Evolutionary conservation across 92 coral and sea anemone genomes (phyloP).

Genomic region (Palythoa caribaeorum): DNA sequence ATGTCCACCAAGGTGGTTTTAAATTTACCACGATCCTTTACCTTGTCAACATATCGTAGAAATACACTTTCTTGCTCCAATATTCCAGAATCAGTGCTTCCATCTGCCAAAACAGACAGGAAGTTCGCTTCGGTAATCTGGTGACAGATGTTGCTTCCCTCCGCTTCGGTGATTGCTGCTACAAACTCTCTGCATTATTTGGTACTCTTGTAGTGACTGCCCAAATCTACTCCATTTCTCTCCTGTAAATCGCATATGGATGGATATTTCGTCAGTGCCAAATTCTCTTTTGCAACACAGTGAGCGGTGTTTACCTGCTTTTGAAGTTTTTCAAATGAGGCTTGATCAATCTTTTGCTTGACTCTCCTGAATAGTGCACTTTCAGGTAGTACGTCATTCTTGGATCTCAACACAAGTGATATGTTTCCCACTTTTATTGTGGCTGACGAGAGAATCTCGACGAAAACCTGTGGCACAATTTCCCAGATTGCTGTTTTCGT

Average conservation of each 20-base stretch:
- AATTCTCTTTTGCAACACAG: constrained; percentile 14
- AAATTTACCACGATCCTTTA: constrained; percentile 19
- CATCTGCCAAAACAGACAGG: constrained; percentile 44
- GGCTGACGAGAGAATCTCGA: constrained; percentile 16
- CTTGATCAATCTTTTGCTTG: constrained; percentile 9
- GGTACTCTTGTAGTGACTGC: constrained; percentile 3
- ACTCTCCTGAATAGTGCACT: neutral
- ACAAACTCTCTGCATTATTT: neutral
- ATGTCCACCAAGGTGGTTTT: constrained; percentile 47
- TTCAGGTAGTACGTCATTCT: neutral
- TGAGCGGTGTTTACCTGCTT: constrained; percentile 48
- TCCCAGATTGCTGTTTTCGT: constrained; percentile 19
- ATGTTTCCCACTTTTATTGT: constrained; percentile 9
- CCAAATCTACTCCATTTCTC: constrained; percentile 52
- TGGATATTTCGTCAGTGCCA: constrained; percentile 38
- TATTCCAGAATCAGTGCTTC: constrained; percentile 42
- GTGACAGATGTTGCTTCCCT: constrained; percentile 19
- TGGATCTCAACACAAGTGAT: constrained; percentile 4
- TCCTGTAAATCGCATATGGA: constrained; percentile 51
- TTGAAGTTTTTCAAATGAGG: constrained; percentile 33
- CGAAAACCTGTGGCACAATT: neutral
- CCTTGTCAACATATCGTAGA: constrained; percentile 24
- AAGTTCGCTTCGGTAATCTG: constrained; percentile 43
- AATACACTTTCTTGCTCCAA: constrained; percentile 54
- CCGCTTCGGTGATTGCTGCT: constrained; percentile 33